These are phyloP conservation scores for Idaea straminata DNA, from an alignment of 2,888 invertebrate species.

Conservation along the genomic window DNA sequence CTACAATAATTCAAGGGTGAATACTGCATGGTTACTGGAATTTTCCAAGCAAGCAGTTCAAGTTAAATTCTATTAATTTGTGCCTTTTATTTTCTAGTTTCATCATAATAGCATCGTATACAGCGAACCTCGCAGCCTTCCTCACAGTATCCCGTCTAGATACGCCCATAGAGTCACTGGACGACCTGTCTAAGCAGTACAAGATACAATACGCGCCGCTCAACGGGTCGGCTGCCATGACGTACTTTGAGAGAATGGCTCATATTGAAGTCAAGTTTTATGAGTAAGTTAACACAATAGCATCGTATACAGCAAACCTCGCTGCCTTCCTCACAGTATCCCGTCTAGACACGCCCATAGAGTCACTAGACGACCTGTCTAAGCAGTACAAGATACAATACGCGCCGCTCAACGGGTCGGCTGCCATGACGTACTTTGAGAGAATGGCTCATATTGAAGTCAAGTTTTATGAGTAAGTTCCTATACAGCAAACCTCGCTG, in stretches of 20 bases:
- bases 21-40: too few relatives aligned
- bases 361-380: constrained; percentile 95
- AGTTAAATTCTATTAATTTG: constrained; percentile 72
- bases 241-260: constrained; percentile 97
- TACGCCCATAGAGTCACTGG: constrained; percentile 94
- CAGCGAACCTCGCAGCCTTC: constrained; percentile 98
- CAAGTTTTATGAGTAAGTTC: constrained; percentile 84
- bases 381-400: constrained; percentile 98
- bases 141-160: constrained; percentile 96
- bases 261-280: constrained; percentile 97
- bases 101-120: constrained; percentile 99
- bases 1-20: too few relatives aligned
- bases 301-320: constrained; percentile 98
- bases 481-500: constrained; percentile 94
- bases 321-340: constrained; percentile 98
- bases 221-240: constrained; percentile 92
- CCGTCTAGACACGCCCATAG: constrained; percentile 94
- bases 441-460: constrained; percentile 98
- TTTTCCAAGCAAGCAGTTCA: too few relatives aligned
- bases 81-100: constrained; percentile 75
- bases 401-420: constrained; percentile 92
- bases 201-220: constrained; percentile 97
- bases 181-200: constrained; percentile 96
- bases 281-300: constrained; percentile 93
- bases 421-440: constrained; percentile 96